Evolutionary conservation across 1,140 invertebrate genomes (phyloP), one percentile per base, ranked within the genome.

Genomic region (Drosophila sproati): DNA sequence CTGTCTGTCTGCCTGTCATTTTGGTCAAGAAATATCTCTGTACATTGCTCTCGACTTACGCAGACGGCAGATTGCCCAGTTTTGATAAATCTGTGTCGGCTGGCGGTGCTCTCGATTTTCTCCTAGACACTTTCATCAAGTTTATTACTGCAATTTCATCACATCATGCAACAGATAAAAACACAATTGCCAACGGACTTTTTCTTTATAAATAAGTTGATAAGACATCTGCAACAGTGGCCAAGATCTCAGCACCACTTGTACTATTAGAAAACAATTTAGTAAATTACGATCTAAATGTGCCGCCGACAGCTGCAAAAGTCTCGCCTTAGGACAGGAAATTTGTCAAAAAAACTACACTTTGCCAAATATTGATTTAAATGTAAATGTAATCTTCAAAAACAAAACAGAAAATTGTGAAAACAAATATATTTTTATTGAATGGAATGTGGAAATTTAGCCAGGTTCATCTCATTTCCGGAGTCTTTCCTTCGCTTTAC

Each of bases 81-180:
- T 64, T 20, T 12, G 45, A 86, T 86, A 85, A 86, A 80, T 80
- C 61, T 67, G 8, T 70, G 55, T 55, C 57, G 67, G 32, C 43
- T 54, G 47, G 12, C 52, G 4, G 39, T 51, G 5, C 45, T n/a
- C 70, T 39, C 39, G 32, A 8, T 54, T 64, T 29, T 47, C 47
- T 29, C 52, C 50, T 61, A 90, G 87, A 90, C 86, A 91, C 87
- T 87, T 81, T 82, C 82, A 83, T 91, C 87, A 91, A 20, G 20
- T 20, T 20, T 20, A 20, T 20, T 20, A 20, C 20, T 20, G 20
- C 20, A 20, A 20, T 20, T 81, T 82, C 82, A 83, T 91, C 87
- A 91, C 64, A 74, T 77, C 75, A 73, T 69, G 64, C 73, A 81
- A 61, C 76, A 60, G 57, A 34, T 43, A 54, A 75, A 69, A 56